Percentiles rank a stretch among this genome's conserved stretches.
phyloP scores from a whole-genome alignment of 2,888 invertebrate species.

The Clunio marinus region DNA sequence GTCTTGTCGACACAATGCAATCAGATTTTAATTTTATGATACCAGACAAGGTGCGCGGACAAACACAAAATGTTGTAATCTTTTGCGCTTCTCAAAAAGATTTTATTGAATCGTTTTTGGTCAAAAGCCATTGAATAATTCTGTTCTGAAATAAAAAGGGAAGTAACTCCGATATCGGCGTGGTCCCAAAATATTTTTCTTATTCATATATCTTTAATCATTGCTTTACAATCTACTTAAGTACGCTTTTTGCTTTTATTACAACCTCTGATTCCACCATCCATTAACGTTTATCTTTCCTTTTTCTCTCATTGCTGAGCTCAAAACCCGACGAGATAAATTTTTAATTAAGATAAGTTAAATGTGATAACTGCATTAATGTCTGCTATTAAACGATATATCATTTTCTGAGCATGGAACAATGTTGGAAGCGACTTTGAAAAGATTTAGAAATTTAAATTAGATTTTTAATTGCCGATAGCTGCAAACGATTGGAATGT shows the following conservation, averaged over 20 bases:
- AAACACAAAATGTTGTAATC: no score
- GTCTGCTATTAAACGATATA: constrained; percentile 36
- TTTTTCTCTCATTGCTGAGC: constrained; percentile 22
- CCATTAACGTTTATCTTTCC: constrained; percentile 35
- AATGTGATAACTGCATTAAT: constrained; percentile 37
- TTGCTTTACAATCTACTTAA: constrained; percentile 35
- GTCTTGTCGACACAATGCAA: neutral
- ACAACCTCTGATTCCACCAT: constrained; percentile 30
- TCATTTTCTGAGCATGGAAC: constrained; percentile 22
- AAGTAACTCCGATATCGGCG: neutral
- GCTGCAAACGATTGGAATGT: neutral
- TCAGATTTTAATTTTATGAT: neutral
- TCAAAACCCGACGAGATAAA: constrained; percentile 29
- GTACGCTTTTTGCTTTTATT: constrained; percentile 35
- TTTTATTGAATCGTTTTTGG: neutral
- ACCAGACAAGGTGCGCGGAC: neutral
- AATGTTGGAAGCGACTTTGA: constrained; percentile 11
- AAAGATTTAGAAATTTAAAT: constrained; percentile 25
- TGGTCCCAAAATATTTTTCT: neutral
- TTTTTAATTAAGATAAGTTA: constrained; percentile 36
- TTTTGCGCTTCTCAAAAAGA: no score
- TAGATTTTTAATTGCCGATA: constrained; percentile 26
- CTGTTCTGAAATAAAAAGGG: neutral
- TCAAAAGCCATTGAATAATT: neutral
- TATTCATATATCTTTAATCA: constrained; percentile 36